Percentiles rank a stretch among this genome's conserved stretches.
Evolutionary conservation across 2,797 vertebrate genomes (phyloP).

Genomic region (Ctenopoma multispine): DNA sequence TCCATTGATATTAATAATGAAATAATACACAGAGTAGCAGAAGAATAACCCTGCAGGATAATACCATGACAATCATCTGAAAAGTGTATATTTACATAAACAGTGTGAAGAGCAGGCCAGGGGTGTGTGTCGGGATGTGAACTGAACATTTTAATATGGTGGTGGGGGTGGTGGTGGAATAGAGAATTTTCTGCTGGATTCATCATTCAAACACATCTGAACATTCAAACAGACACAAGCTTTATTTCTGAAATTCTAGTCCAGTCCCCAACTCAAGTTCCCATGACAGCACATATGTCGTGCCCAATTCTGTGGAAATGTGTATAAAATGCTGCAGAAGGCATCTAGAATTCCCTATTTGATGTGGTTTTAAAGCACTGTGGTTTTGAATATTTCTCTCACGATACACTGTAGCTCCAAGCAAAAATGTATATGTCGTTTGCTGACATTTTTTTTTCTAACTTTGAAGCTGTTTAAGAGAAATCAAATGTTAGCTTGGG

Average conservation of each 20-base stretch:
- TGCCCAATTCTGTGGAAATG: conserved; percentile 27
- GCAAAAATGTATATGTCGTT: conserved; percentile 19
- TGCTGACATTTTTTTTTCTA: conserved; percentile 10
- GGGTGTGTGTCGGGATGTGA: conserved; percentile 21
- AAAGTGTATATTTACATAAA: conserved; percentile 10
- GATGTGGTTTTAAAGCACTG: conserved; percentile 35
- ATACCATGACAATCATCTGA: background rate
- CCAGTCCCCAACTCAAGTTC: conserved; percentile 39
- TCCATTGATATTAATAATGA: conserved; percentile 1
- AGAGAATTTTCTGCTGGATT: conserved; percentile 39
- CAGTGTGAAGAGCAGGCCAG: conserved; percentile 41
- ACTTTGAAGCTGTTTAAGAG: conserved; percentile 50
- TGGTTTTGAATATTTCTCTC: conserved; percentile 33
- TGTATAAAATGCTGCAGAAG: conserved; percentile 46
- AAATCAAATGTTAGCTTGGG: conserved; percentile 34
- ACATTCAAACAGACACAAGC: conserved; percentile 26
- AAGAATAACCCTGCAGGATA: conserved; percentile 1
- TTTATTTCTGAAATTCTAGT: conserved; percentile 33
- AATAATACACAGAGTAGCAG: conserved; percentile 10
- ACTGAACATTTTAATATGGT: conserved; percentile 27
- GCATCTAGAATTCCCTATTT: conserved; percentile 43
- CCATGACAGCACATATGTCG: conserved; percentile 49
- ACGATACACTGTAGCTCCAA: conserved; percentile 28
- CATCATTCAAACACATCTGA: conserved; percentile 34
- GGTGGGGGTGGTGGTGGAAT: background rate